Evolutionary conservation across 2,113 vertebrate species (phyloP), one percentile per base, ranked within the genome.

Genomic region (Eurypyga helias): DNA sequence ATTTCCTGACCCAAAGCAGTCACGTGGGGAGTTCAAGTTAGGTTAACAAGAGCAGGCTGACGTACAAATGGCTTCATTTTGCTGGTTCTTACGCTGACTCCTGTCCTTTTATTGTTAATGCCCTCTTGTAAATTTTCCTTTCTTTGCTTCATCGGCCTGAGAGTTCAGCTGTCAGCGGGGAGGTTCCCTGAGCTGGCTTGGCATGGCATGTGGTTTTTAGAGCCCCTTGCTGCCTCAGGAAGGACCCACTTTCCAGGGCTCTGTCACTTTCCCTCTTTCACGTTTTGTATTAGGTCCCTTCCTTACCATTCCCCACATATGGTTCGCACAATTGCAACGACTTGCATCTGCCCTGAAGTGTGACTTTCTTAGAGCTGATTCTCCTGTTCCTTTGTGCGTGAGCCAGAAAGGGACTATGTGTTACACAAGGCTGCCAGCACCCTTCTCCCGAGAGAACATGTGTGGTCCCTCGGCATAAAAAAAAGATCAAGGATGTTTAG

Each of bases 311-410:
- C 46, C 58, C 46, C 64, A 83, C 95, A 95, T 81, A 75, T 88
- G 95, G 83, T 62, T 25, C 0, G 3, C 88, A 60, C 60, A 82
- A 71, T 95, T 77, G 64, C 76, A 80, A 83, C 81, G 93, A 86
- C 67, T 96, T 94, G 83, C 96, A 93, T 97, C 85, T 96, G 88
- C 86, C 79, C 92, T 81, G 82, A 95, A 97, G 95, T 96, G 95
- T 95, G 83, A 93, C 79, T 94, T 93, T 91, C 82, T 88, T 75
- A 83, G 79, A 94, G 71, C 48, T 89, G 83, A 83, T 89, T 95
- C 72, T 83, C 76, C 75, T 73, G 43, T 58, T 96, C 36, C 85
- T 97, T 93, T 95, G 55, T 93, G 71, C 14, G 2, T 36, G 43
- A 94, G 83, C 92, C 95, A 96, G 81, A 78, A 88, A 75, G 45